Percentiles rank a stretch among this genome's conserved stretches.
These are phyloP conservation scores for Apamea monoglypha DNA, from an alignment of 2,888 invertebrate species.

Conservation along the genomic window DNA sequence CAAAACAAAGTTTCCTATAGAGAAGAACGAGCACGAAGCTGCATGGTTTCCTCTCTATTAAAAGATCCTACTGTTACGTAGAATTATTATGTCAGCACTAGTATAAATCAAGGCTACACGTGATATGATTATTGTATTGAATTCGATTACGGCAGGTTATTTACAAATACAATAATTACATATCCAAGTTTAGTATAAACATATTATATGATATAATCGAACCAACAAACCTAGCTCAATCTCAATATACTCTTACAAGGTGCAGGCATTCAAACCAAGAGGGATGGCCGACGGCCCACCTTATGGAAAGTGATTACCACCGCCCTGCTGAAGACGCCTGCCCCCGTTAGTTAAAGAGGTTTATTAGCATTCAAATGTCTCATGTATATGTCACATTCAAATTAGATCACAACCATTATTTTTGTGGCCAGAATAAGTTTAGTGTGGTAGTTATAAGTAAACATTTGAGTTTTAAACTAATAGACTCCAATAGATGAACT, in stretches of 20 bases:
- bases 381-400: no score
- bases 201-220: background rate
- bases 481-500: background rate
- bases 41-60: background rate
- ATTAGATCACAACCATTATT: no score
- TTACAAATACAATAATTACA: conserved; percentile 16
- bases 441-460: background rate
- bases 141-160: conserved; percentile 8
- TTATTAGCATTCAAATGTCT: no score
- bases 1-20: background rate
- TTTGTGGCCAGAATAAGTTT: no score
- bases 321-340: no score
- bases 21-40: background rate
- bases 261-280: no score
- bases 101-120: background rate
- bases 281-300: no score
- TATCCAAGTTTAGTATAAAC: background rate
- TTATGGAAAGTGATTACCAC: no score
- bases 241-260: no score
- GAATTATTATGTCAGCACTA: conserved; percentile 13
- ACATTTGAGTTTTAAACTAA: background rate
- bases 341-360: no score
- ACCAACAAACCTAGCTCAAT: no score
- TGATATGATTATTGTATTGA: conserved; percentile 4
- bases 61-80: background rate